phyloP scores from a whole-genome alignment of 64 coral and sea anemone genomes.

The Cladopsammia gracilis region DNA sequence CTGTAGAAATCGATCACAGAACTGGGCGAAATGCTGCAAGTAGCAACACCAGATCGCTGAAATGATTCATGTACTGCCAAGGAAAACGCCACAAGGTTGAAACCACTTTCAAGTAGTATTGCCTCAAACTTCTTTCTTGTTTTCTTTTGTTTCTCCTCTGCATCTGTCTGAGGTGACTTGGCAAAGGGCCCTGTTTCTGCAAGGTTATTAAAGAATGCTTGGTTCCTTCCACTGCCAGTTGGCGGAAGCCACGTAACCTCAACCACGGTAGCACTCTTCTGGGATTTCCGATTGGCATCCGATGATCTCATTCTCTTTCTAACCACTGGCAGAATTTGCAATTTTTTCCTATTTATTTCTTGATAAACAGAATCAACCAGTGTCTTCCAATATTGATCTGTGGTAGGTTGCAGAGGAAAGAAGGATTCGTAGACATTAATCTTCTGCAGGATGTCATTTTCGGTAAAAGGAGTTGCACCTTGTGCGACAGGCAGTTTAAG shows the following conservation, averaged over 20 bases:
- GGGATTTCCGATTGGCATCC: background rate
- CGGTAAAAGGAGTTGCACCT: background rate
- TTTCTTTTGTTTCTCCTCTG: background rate
- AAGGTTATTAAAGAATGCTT: slow-evolving; percentile 62
- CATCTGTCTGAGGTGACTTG: background rate
- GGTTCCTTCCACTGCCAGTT: background rate
- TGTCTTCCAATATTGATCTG: slow-evolving; percentile 55
- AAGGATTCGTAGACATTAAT: slow-evolving; percentile 34
- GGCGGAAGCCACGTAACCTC: slow-evolving; percentile 52
- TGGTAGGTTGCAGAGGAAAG: slow-evolving; percentile 15
- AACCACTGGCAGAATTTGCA: slow-evolving; percentile 56
- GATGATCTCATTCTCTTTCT: background rate
- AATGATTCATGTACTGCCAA: background rate
- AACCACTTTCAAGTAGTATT: slow-evolving; percentile 11
- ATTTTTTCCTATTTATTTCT: background rate
- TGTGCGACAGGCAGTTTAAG: slow-evolving; percentile 13
- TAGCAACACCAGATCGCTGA: slow-evolving; percentile 6
- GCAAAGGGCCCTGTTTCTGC: background rate
- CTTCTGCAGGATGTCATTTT: background rate
- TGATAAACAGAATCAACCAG: slow-evolving; percentile 71
- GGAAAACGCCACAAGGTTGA: slow-evolving; percentile 28
- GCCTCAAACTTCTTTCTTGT: background rate
- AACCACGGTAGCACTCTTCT: background rate
- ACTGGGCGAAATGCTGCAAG: background rate
- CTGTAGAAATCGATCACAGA: slow-evolving; percentile 34